Evolutionary conservation across 2,888 invertebrate species (phyloP).

Genomic region (Vanessa cardui): DNA sequence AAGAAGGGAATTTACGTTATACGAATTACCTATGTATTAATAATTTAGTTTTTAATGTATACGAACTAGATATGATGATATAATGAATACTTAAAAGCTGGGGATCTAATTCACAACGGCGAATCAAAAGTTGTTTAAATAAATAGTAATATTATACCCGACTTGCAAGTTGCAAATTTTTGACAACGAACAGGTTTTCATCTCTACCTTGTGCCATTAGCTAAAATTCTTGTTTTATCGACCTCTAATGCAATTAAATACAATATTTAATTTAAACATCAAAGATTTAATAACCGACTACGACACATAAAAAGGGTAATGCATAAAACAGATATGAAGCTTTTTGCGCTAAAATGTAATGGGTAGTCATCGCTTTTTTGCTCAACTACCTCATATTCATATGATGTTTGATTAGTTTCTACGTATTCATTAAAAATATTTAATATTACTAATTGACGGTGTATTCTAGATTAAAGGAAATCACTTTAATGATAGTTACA

Average conservation of each 20-base stretch:
- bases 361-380: neutral
- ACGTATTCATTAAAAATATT: conserved; percentile 1
- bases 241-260: conserved; percentile 11
- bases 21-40: no score
- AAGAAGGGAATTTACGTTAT: no score
- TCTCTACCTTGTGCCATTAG: conserved; percentile 3
- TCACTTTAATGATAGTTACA: neutral
- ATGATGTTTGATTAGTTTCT: conserved; percentile 1
- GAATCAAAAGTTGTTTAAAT: neutral
- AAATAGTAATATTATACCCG: neutral
- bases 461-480: conserved; percentile 7
- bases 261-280: conserved; percentile 10
- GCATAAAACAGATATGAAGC: neutral
- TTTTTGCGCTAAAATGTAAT: neutral
- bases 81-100: no score
- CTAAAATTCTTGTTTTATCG: conserved; percentile 8
- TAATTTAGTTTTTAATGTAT: no score
- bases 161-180: conserved; percentile 14
- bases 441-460: conserved; percentile 1
- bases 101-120: neutral
- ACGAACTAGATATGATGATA: no score
- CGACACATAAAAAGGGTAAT: conserved; percentile 2
- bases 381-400: neutral
- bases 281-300: conserved; percentile 2
- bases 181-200: neutral